Percentiles rank a stretch among this genome's conserved stretches.
These are phyloP conservation scores for Palaemon carinicauda DNA, from an alignment of 1,140 invertebrate species.

Conservation along the genomic window DNA sequence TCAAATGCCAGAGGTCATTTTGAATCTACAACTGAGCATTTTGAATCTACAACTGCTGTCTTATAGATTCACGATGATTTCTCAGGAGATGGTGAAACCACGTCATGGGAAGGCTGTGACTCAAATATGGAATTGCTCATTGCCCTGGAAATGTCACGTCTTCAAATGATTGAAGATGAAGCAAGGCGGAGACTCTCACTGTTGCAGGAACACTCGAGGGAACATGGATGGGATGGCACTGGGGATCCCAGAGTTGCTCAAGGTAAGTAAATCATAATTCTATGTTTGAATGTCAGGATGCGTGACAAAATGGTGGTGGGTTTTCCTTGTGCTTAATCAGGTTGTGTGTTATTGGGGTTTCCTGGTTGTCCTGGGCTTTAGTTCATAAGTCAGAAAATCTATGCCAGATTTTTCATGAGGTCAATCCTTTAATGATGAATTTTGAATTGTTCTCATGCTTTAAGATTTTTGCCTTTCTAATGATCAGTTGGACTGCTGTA, in stretches of 20 bases:
- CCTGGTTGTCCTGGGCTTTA: too few relatives aligned
- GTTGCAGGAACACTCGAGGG: slow-evolving; percentile 41
- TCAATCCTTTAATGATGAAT: too few relatives aligned
- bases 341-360: too few relatives aligned
- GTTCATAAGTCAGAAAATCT: too few relatives aligned
- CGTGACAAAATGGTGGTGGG: too few relatives aligned
- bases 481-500: too few relatives aligned
- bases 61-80: neutral
- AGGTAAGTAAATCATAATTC: neutral
- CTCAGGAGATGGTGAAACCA: slow-evolving; percentile 24
- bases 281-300: neutral
- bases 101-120: slow-evolving; percentile 64
- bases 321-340: too few relatives aligned
- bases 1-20: too few relatives aligned
- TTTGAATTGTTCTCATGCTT: too few relatives aligned
- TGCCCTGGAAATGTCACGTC: slow-evolving; percentile 76
- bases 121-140: slow-evolving; percentile 75
- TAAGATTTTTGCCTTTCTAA: too few relatives aligned
- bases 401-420: too few relatives aligned
- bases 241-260: slow-evolving; percentile 11
- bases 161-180: slow-evolving; percentile 73
- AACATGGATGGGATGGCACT: slow-evolving; percentile 40
- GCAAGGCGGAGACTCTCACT: slow-evolving; percentile 33
- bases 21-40: too few relatives aligned
- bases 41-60: neutral